Percentiles rank a stretch among this genome's conserved stretches.
Conservation (phyloP, 2,797 vertebrate genomes). For the Nannoperca australis region DNA sequence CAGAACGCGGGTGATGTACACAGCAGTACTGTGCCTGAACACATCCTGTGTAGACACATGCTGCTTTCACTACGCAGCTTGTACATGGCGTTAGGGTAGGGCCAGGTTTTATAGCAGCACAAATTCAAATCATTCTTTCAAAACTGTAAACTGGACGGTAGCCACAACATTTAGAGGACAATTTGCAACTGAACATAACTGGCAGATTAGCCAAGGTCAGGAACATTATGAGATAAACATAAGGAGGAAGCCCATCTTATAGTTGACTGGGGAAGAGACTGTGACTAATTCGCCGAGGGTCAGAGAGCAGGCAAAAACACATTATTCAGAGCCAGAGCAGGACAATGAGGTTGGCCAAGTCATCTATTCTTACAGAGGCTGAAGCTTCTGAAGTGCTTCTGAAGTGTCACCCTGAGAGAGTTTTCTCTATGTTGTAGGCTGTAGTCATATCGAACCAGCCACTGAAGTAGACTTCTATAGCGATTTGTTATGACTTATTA, state of each 20-base stretch:
- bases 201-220: conserved; percentile 78
- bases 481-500: conserved; percentile 56
- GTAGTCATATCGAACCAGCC: conserved; percentile 39
- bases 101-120: conserved; percentile 4
- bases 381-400: conserved; percentile 46
- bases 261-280: conserved; percentile 73
- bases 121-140: conserved; percentile 50
- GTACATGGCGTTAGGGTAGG: not conserved
- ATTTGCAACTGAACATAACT: conserved; percentile 63
- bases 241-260: conserved; percentile 72
- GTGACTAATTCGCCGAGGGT: conserved; percentile 84
- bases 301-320: conserved; percentile 83
- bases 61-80: conserved; percentile 23
- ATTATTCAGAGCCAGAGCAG: conserved; percentile 82
- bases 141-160: conserved; percentile 46
- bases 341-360: conserved; percentile 76
- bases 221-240: conserved; percentile 81
- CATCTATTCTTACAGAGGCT: conserved; percentile 72
- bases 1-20: conserved; percentile 18
- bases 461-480: conserved; percentile 33
- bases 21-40: conserved; percentile 25
- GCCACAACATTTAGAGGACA: conserved; percentile 60
- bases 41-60: conserved; percentile 25
- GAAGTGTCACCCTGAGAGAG: conserved; percentile 75
- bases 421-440: conserved; percentile 50